Base-by-base conservation (phyloP, 2,113 vertebrate species). In the Myotis davidii region DNA sequence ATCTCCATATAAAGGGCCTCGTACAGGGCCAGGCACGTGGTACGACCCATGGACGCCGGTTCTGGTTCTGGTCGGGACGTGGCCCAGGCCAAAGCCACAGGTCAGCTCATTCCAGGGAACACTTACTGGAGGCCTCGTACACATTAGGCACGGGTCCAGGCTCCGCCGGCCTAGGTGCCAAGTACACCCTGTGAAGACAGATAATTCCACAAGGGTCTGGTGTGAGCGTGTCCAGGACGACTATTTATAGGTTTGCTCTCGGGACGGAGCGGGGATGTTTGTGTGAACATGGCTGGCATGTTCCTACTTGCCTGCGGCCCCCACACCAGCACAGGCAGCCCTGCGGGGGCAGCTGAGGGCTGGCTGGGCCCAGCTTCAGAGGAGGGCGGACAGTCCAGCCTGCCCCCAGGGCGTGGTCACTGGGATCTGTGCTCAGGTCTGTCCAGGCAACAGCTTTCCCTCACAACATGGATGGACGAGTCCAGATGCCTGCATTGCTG, bases 161-260 rank as follows among this genome's bases (percentile, higher is more conserved):
- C 42, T 90, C 78, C 81, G 87, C 18, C 11, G 82, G 27, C 84
- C 86, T 89, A 13, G 52, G 74, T 94, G 96, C 96, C 96, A 97
- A 88, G 95, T 84, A 97, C 87, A 97, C 94, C 94, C 65, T 84
- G 83, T 93, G 96, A 96, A 95, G 94, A 94, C 65, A 86, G 88
- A 97, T 94, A 94, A 95, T 97, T 96, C 88, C 88, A 95, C 96
- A 91, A 95, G 94, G 94, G 81, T 91, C 83, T 94, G 76, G 76
- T 97, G 72, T 92, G 87, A 97, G 89, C 94, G 54, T 76, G 76
- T 76, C 72, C 94, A 94, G 73, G 69, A 61, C 96, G 69, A 61
- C 96, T 97, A 97, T 97, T 97, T 96, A 97, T 97, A 97, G 96
- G 20, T 94, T 85, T 90, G 92, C 67, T 94, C 84, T 96, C 79